Base-by-base conservation (phyloP, 2,113 vertebrate species). In the Xenus cinereus region DNA sequence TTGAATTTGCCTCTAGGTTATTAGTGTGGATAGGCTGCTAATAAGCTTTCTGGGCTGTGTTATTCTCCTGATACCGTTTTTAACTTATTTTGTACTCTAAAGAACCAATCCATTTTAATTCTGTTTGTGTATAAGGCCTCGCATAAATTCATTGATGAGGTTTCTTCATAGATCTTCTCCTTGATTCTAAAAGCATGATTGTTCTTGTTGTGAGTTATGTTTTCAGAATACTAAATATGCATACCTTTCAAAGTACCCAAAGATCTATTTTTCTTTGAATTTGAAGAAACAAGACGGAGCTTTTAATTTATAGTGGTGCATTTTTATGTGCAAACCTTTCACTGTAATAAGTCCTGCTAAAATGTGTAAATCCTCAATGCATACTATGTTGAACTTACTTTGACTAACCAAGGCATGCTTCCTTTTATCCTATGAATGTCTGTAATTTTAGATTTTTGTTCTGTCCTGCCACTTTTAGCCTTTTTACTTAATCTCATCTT, bases 101-200 rank as follows among this genome's bases (percentile, higher is more conserved):
- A 92, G 79, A 86, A 67, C 57, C 57, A 66, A 62, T 69, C 41
- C 37, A 73, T 96, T 97, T 96, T 79, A 95, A 95, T 91, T 79
- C 84, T 96, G 56, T 74, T 93, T 82, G n/a, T 88, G 21, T 82
- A 22, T 59, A 67, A 48, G 27, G 15, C 74, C 73, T 83, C 82
- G 69, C 71, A 90, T 89, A 87, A 96, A 82, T 32, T 59, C 39
- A 77, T 73, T 57, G 33, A 39, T 69, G 68, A 53, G 64, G 54
- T 79, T 96, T 90, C 72, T 45, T n/a, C 39, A 33, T 30, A 66
- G 59, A 27, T 91, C 26, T 37, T 95, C 57, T 39, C 51, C 27
- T 60, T 43, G 28, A 43, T n/a, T 95, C 68, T 89, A 43, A 68
- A 95, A 87, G 35, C 8, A 3, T 1, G 1, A 41, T 87, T 94